phyloP scores from a whole-genome alignment of 1,140 invertebrate genomes.

The Augochlora pura region DNA sequence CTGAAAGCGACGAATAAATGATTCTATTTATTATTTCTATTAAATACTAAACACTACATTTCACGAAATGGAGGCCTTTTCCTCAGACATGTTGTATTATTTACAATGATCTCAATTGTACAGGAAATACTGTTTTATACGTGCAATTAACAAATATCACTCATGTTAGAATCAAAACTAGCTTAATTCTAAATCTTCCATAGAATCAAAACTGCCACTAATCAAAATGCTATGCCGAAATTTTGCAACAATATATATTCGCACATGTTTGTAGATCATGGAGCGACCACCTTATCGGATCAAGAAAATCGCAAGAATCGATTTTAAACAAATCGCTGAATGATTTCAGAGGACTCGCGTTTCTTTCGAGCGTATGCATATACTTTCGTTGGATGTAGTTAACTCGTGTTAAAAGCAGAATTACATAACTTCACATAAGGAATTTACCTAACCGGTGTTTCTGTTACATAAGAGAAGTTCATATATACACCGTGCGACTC shows the following conservation, averaged over 20 bases:
- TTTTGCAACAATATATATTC: not conserved
- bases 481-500: not conserved
- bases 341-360: not conserved
- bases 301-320: not conserved
- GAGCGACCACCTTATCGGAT: no score
- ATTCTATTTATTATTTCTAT: no score
- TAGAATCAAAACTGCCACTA: not conserved
- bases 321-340: no score
- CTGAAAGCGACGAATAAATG: no score
- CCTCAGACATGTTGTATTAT: no score
- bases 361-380: no score
- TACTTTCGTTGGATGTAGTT: not conserved
- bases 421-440: not conserved
- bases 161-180: no score
- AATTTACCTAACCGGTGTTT: not conserved
- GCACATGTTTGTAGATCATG: not conserved
- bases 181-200: not conserved
- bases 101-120: no score
- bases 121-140: no score
- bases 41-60: no score
- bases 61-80: no score
- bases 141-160: no score
- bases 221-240: not conserved
- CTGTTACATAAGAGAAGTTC: not conserved
- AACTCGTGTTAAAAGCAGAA: not conserved